Conservation (phyloP, 1,140 invertebrate genomes). For the Whitmania pigra region DNA sequence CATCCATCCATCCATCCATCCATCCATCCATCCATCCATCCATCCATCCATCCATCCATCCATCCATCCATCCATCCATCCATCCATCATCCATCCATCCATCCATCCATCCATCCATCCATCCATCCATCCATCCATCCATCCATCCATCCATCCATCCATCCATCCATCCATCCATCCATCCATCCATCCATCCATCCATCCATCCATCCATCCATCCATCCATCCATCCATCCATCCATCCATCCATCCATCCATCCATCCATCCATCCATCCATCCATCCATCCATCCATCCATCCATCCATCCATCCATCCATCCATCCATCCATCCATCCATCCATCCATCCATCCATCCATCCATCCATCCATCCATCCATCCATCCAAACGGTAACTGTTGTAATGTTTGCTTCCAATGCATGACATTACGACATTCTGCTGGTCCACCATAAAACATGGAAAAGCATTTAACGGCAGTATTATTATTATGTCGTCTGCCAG, state of each 20-base stretch:
- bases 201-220: not conserved
- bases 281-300: not conserved
- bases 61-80: no score
- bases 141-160: not conserved
- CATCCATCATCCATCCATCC: not conserved
- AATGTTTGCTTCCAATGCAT: no score
- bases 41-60: no score
- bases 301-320: slow-evolving; percentile 1
- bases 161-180: slow-evolving; percentile 1
- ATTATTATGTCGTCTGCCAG: no score
- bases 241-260: slow-evolving; percentile 1
- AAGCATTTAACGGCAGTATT: no score
- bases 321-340: not conserved
- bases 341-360: slow-evolving; percentile 8
- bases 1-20: not conserved
- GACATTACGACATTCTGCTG: no score
- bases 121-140: slow-evolving; percentile 7
- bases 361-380: not conserved
- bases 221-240: not conserved
- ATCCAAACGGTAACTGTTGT: not conserved
- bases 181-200: slow-evolving; percentile 8
- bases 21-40: not conserved
- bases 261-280: slow-evolving; percentile 3
- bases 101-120: slow-evolving; percentile 1
- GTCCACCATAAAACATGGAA: no score